These are phyloP conservation scores for Temnothorax longispinosus DNA, from an alignment of 1,140 invertebrate species.

Conservation along the genomic window DNA sequence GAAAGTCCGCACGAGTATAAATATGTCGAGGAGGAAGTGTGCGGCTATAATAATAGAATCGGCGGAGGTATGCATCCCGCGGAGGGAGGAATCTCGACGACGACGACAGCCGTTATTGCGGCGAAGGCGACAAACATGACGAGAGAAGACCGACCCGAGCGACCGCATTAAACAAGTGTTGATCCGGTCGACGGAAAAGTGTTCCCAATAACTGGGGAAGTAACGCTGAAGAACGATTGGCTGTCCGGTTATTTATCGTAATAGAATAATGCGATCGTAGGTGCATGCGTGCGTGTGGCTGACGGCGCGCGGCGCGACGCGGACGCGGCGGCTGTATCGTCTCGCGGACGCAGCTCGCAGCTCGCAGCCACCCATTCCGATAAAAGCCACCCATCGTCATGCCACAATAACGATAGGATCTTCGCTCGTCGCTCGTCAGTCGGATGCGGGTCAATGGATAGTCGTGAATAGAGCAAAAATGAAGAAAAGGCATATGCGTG, in stretches of 20 bases:
- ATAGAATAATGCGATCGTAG: conserved; percentile 52
- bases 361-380: conserved; percentile 46
- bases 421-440: conserved; percentile 15
- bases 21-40: conserved; percentile 54
- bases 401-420: conserved; percentile 55
- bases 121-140: conserved; percentile 10
- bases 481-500: not conserved
- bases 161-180: conserved; percentile 36
- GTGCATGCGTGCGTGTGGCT: conserved; percentile 1
- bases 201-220: conserved; percentile 52
- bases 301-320: not conserved
- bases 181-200: conserved; percentile 59
- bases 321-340: conserved; percentile 1
- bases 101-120: conserved; percentile 30
- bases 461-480: conserved; percentile 8
- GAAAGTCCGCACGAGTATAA: conserved; percentile 45
- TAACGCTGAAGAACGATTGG: conserved; percentile 68
- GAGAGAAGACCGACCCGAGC: not conserved
- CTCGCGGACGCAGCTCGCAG: not conserved
- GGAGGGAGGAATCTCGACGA: conserved; percentile 19
- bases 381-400: conserved; percentile 50
- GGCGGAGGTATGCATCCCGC: conserved; percentile 34
- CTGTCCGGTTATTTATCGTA: conserved; percentile 53
- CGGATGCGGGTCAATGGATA: conserved; percentile 12
- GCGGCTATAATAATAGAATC: conserved; percentile 55